Evolutionary conservation across 2,797 vertebrate species (phyloP).

Genomic region (Eleutherodactylus coqui): DNA sequence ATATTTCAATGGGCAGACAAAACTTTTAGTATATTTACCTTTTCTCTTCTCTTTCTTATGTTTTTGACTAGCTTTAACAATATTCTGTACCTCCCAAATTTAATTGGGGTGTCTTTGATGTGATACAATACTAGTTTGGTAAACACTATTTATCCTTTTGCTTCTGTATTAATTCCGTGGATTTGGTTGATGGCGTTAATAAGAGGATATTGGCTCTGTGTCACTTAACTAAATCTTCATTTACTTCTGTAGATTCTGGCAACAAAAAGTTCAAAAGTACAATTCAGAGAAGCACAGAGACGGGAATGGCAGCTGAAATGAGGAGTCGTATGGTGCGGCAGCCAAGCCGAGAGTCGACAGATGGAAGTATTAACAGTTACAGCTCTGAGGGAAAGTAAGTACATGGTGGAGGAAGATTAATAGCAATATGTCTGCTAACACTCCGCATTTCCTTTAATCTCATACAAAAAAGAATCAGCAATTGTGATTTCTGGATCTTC

Average conservation of each 20-base stretch:
- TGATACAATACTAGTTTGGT: not conserved
- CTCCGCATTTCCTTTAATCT: not conserved
- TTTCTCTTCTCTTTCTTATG: not conserved
- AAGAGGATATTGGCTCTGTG: not conserved
- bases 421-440: not conserved
- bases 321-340: constrained; percentile 93
- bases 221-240: constrained; percentile 5
- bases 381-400: constrained; percentile 98
- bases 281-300: constrained; percentile 96
- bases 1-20: too few species aligned
- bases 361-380: constrained; percentile 95
- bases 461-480: not conserved
- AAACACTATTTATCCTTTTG: constrained; percentile 39
- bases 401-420: constrained; percentile 7
- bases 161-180: constrained; percentile 61
- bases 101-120: not conserved
- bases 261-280: constrained; percentile 94
- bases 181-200: constrained; percentile 29
- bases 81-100: not conserved
- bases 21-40: not conserved
- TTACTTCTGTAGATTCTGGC: constrained; percentile 81
- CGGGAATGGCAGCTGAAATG: constrained; percentile 94
- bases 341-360: constrained; percentile 94
- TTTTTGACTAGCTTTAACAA: not conserved
- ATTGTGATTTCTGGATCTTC: not conserved